Conservation (phyloP, 2,113 vertebrate genomes). For the Elanoides forficatus region DNA sequence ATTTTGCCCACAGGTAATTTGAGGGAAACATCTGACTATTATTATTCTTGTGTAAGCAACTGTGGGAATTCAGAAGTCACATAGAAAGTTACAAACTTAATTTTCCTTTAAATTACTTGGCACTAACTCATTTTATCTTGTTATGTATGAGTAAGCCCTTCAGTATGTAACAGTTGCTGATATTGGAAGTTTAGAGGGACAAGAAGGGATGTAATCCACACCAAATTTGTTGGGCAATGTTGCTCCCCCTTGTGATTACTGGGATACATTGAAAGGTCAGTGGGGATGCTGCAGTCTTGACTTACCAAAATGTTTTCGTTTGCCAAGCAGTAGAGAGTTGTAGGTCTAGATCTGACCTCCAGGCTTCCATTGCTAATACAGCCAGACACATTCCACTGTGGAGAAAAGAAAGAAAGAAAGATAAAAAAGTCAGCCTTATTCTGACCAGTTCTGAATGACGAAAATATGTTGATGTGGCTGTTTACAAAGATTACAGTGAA, state of each 20-base stretch:
- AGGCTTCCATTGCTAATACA: neutral
- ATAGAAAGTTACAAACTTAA: neutral
- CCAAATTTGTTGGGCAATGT: neutral
- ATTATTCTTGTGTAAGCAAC: neutral
- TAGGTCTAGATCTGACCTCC: neutral
- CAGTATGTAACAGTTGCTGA: neutral
- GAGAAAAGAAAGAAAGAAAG: neutral
- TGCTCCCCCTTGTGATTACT: neutral
- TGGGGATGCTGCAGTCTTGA: neutral
- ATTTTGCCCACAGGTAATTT: neutral
- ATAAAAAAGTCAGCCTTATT: neutral
- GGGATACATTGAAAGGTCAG: neutral
- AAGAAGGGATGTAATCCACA: neutral
- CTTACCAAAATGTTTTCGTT: neutral
- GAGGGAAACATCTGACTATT: neutral
- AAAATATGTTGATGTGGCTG: neutral
- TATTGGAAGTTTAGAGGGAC: neutral
- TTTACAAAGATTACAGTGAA: neutral
- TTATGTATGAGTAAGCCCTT: neutral
- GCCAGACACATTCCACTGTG: neutral
- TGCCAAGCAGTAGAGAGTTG: neutral
- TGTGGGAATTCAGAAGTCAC: neutral
- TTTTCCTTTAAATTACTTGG: neutral
- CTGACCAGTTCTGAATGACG: neutral
- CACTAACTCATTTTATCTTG: neutral